A percentile compares a stretch with the other conserved stretches of the same genome.
These are phyloP conservation scores for Anser brachyrhynchus DNA, from an alignment of 2,113 vertebrate genomes.

Conservation along the genomic window DNA sequence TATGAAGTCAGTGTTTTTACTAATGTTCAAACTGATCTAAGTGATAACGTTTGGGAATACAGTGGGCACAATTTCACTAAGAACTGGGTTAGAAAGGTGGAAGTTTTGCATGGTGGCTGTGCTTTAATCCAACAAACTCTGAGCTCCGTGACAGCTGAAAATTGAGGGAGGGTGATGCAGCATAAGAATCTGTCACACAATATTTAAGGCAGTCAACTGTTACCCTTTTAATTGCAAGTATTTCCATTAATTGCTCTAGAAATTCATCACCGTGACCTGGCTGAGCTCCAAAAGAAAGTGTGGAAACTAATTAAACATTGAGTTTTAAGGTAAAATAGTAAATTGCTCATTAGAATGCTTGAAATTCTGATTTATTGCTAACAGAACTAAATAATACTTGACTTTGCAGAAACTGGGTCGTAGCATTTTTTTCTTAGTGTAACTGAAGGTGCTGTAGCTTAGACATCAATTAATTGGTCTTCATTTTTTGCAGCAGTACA, in stretches of 20 bases:
- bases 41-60: neutral
- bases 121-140: slow-evolving; percentile 1
- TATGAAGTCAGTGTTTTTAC: neutral
- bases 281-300: slow-evolving; percentile 60
- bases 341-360: slow-evolving; percentile 53
- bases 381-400: slow-evolving; percentile 47
- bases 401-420: slow-evolving; percentile 65
- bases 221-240: slow-evolving; percentile 55
- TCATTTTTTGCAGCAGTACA: slow-evolving; percentile 89
- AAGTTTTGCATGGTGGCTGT: neutral
- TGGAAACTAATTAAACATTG: slow-evolving; percentile 74
- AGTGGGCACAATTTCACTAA: neutral
- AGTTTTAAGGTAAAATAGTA: slow-evolving; percentile 69
- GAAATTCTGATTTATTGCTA: slow-evolving; percentile 60
- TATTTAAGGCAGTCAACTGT: slow-evolving; percentile 25
- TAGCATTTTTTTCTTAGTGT: slow-evolving; percentile 2
- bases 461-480: slow-evolving; percentile 68
- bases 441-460: neutral
- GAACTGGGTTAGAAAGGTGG: neutral
- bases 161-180: neutral
- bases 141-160: slow-evolving; percentile 10
- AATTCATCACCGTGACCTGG: slow-evolving; percentile 59
- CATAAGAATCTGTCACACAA: neutral
- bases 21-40: neutral
- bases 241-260: slow-evolving; percentile 67